Conservation (phyloP, 37 sponge, comb jelly and placozoan species). For the Aphrocallistes beatrix region DNA sequence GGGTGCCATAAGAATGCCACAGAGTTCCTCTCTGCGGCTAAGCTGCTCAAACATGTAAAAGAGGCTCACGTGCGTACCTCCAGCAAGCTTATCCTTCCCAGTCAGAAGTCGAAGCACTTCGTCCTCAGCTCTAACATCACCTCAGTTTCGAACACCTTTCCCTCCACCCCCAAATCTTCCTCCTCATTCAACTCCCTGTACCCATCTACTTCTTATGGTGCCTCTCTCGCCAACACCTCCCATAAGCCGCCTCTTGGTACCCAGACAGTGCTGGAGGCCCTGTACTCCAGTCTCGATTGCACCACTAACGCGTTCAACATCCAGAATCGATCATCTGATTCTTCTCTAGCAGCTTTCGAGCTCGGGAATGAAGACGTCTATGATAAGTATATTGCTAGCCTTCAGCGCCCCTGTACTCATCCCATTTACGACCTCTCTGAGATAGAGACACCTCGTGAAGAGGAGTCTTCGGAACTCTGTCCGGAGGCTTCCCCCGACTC, state of each 20-base stretch:
- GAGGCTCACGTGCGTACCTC: slow-evolving; percentile 3
- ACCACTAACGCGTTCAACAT: background rate
- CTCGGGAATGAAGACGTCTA: background rate
- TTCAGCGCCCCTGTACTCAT: background rate
- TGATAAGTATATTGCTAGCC: background rate
- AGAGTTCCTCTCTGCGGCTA: background rate
- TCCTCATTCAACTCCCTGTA: too few species aligned
- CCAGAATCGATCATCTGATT: background rate
- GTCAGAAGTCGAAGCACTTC: slow-evolving; percentile 2
- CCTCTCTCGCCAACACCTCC: background rate
- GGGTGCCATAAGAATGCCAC: background rate
- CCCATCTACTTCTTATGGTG: background rate
- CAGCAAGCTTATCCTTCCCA: background rate
- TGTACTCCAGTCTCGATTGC: background rate
- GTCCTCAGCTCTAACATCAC: background rate
- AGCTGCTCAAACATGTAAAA: slow-evolving; percentile 11
- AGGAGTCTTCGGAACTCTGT: background rate
- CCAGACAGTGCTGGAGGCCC: background rate
- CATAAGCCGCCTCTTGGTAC: background rate
- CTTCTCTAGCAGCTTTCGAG: background rate
- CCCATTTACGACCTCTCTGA: slow-evolving; percentile 7
- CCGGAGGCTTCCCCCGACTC: background rate
- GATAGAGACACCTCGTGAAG: background rate
- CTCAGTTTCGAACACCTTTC: too few species aligned
- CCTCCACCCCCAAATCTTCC: too few species aligned